Conservation (phyloP, 2,888 invertebrate genomes). For the Zele albiditarsus region DNA sequence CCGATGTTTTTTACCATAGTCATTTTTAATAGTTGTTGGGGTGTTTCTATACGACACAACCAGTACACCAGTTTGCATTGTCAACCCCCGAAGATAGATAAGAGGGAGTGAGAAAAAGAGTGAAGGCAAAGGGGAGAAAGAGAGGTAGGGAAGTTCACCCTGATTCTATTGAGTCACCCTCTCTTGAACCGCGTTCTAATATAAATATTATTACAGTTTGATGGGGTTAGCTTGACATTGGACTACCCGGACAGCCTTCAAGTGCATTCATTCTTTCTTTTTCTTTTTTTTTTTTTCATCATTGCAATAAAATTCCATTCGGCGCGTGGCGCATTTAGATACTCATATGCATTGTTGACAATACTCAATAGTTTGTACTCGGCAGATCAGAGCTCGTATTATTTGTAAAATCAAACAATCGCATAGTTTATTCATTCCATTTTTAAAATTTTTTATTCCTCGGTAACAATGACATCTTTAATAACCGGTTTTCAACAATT, state of each 20-base stretch:
- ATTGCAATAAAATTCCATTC: not conserved
- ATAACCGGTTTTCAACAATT: conserved; percentile 71
- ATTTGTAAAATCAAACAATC: not conserved
- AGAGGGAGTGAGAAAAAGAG: conserved; percentile 24
- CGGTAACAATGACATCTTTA: conserved; percentile 73
- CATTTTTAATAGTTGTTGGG: conserved; percentile 50
- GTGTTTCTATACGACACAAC: conserved; percentile 49
- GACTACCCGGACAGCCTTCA: conserved; percentile 38
- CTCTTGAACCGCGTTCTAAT: conserved; percentile 68
- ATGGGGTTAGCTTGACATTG: conserved; percentile 72
- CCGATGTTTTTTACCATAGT: not conserved
- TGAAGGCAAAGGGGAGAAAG: conserved; percentile 18
- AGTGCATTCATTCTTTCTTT: not conserved
- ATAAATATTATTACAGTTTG: conserved; percentile 74
- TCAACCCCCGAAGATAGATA: not conserved
- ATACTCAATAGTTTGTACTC: not conserved
- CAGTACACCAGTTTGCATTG: conserved; percentile 39
- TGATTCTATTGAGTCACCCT: conserved; percentile 49
- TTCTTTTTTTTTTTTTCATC: not conserved
- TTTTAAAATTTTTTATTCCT: conserved; percentile 50
- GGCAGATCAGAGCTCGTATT: not conserved
- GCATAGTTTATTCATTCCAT: not conserved
- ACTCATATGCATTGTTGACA: not conserved
- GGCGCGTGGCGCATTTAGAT: not conserved
- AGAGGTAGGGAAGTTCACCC: conserved; percentile 43